These are phyloP conservation scores for Tauraco hartlaubi DNA, from an alignment of 2,797 vertebrate genomes.

Conservation along the genomic window DNA sequence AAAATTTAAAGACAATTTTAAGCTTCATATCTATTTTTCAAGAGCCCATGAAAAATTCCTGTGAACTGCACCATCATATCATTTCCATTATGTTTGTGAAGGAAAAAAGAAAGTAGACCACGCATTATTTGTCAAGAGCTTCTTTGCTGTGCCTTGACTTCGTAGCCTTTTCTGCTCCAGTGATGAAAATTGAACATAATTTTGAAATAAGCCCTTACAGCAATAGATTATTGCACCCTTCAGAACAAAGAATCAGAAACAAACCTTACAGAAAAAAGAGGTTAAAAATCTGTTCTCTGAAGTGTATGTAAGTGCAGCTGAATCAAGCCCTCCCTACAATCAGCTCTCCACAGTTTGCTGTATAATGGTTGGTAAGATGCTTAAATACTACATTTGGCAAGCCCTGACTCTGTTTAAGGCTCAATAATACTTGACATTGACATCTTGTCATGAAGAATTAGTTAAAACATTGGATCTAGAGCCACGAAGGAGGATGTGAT, in stretches of 20 bases:
- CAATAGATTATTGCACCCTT: neutral
- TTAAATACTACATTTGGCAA: neutral
- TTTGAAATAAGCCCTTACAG: neutral
- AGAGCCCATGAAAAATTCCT: neutral
- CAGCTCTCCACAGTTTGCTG: neutral
- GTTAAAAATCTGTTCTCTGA: neutral
- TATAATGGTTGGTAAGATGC: neutral
- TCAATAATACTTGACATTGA: slow-evolving; percentile 38
- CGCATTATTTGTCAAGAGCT: neutral
- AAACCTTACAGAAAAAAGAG: neutral
- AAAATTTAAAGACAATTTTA: neutral
- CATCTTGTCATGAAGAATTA: slow-evolving; percentile 52
- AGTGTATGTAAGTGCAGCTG: neutral
- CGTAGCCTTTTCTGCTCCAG: neutral
- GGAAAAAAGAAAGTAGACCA: neutral
- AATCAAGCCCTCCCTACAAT: neutral
- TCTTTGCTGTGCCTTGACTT: slow-evolving; percentile 1
- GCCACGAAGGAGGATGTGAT: slow-evolving; percentile 48
- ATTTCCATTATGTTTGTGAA: neutral
- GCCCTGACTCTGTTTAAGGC: neutral
- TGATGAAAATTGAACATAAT: slow-evolving; percentile 20
- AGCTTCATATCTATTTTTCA: neutral
- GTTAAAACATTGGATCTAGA: slow-evolving; percentile 39
- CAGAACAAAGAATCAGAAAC: slow-evolving; percentile 7
- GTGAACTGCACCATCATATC: neutral